Conservation (phyloP, 2,797 vertebrate species). For the Ceyx erithaca region DNA sequence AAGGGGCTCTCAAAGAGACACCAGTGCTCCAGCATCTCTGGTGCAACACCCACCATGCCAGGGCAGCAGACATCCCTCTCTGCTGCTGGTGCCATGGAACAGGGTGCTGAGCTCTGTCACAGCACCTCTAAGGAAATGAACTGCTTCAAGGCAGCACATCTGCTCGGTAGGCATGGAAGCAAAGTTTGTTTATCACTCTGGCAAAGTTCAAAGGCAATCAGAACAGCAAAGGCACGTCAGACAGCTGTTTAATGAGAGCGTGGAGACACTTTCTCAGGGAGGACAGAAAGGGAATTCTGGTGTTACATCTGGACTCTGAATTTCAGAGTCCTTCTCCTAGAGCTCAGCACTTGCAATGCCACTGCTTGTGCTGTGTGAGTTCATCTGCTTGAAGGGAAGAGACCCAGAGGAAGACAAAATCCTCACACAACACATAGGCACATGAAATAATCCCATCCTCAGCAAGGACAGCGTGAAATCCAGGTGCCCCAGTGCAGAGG, state of each 20-base stretch:
- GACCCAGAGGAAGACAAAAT: background rate
- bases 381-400: background rate
- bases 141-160: background rate
- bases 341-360: background rate
- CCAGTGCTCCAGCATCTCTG: background rate
- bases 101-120: background rate
- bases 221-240: constrained; percentile 20
- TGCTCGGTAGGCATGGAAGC: background rate
- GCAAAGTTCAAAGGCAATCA: constrained; percentile 40
- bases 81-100: background rate
- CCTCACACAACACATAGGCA: background rate
- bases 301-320: background rate
- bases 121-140: background rate
- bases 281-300: background rate
- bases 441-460: background rate
- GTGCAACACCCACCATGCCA: background rate
- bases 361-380: background rate
- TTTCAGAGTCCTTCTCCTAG: background rate
- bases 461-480: background rate
- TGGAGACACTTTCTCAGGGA: background rate
- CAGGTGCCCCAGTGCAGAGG: background rate
- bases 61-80: background rate
- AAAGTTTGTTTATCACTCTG: constrained; percentile 23
- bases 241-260: background rate
- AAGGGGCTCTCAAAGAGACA: background rate